phyloP scores from a whole-genome alignment of 2,113 vertebrate genomes.

The Mobula birostris region DNA sequence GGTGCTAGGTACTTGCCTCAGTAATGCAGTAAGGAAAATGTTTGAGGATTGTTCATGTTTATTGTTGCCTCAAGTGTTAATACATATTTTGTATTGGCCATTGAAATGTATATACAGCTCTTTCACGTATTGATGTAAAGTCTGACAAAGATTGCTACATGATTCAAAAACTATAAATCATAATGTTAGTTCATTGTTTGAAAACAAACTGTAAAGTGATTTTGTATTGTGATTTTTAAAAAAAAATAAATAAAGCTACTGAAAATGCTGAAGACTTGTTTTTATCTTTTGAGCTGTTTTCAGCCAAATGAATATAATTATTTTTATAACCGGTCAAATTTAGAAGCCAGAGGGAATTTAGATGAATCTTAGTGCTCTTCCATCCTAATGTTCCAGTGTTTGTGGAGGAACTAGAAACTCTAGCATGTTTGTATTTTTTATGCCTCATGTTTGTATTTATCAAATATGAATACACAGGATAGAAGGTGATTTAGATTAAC shows the following conservation, averaged over 20 bases:
- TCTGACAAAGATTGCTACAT: constrained; percentile 9
- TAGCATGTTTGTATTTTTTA: neutral
- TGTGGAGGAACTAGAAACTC: neutral
- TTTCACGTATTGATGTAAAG: neutral
- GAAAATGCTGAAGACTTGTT: neutral
- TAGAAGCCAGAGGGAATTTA: neutral
- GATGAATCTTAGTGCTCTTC: neutral
- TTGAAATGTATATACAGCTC: neutral
- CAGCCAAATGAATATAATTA: neutral
- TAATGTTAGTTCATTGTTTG: constrained; percentile 6
- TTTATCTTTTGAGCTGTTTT: neutral
- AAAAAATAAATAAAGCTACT: constrained; percentile 21
- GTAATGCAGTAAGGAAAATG: neutral
- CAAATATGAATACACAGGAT: neutral
- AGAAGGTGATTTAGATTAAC: neutral
- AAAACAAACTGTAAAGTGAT: constrained; percentile 14
- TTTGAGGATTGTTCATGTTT: neutral
- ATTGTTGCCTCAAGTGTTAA: neutral
- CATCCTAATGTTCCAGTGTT: neutral
- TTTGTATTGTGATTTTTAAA: constrained; percentile 20
- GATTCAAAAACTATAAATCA: neutral
- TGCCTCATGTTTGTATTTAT: neutral
- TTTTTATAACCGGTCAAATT: neutral
- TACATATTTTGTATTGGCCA: neutral
- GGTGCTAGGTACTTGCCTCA: neutral